These are phyloP conservation scores for Leptinotarsa lineolata DNA, from an alignment of 1,140 invertebrate species.

Conservation along the genomic window DNA sequence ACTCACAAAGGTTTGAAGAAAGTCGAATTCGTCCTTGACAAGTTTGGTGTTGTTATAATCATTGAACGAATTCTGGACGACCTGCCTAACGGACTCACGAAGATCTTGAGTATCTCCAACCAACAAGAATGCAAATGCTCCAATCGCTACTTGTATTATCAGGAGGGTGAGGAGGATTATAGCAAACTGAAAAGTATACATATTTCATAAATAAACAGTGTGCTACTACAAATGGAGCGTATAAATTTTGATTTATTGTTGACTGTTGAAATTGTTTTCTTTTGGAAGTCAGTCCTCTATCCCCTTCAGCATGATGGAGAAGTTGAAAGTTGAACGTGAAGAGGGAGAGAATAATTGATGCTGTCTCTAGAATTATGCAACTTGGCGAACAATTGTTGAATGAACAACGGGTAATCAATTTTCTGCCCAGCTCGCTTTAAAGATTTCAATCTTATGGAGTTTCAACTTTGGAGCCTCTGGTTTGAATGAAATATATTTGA, in stretches of 20 bases:
- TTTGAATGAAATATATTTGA: too few species aligned
- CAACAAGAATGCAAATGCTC: conserved; percentile 51
- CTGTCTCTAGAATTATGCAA: too few species aligned
- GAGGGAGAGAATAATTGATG: too few species aligned
- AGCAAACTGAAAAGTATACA: conserved; percentile 53
- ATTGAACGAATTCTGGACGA: conserved; percentile 54
- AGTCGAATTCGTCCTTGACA: conserved; percentile 54
- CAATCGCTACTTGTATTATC: conserved; percentile 57
- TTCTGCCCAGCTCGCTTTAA: too few species aligned
- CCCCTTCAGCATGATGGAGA: too few species aligned
- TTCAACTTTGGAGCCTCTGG: too few species aligned
- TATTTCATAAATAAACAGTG: neutral
- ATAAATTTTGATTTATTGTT: neutral
- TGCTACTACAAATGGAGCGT: neutral
- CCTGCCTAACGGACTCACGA: conserved; percentile 32
- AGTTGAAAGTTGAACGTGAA: too few species aligned
- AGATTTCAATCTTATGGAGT: too few species aligned
- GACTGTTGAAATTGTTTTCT: neutral
- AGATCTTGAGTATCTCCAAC: conserved; percentile 40
- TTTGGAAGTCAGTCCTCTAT: too few species aligned
- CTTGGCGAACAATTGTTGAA: too few species aligned
- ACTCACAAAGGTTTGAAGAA: conserved; percentile 53
- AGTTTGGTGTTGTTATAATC: conserved; percentile 50
- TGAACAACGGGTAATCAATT: too few species aligned
- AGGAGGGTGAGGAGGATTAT: conserved; percentile 56